These are phyloP conservation scores for Microtus richardsoni DNA, from an alignment of 2,113 vertebrate genomes.

Conservation along the genomic window DNA sequence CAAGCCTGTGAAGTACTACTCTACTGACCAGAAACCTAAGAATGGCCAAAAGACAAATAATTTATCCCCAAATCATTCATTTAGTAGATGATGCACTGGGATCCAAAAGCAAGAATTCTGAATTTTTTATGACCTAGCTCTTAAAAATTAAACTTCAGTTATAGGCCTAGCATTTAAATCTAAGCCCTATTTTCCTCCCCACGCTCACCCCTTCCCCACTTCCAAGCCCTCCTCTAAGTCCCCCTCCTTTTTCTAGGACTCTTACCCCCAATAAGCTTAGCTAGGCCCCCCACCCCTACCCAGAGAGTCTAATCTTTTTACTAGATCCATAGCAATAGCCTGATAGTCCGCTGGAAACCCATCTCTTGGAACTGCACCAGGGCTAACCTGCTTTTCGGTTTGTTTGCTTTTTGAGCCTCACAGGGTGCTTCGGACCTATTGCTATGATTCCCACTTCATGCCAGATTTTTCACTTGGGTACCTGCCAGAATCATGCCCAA, in stretches of 20 bases:
- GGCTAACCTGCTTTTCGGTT: not conserved
- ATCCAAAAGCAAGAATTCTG: not conserved
- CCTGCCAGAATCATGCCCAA: not conserved
- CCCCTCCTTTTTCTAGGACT: not conserved
- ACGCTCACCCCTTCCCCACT: not conserved
- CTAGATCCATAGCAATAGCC: not conserved
- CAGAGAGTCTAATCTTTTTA: not conserved
- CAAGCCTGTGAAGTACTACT: not conserved
- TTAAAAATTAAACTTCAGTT: not conserved
- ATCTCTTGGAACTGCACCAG: not conserved
- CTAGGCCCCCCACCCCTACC: not conserved
- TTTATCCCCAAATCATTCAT: not conserved
- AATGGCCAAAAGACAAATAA: not conserved
- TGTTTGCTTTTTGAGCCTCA: not conserved
- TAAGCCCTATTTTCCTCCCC: not conserved
- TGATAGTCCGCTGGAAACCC: not conserved
- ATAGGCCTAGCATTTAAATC: not conserved
- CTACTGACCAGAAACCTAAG: not conserved
- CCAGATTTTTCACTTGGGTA: not conserved
- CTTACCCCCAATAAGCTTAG: not conserved
- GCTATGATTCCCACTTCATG: not conserved
- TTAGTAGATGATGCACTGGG: not conserved
- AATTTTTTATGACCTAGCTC: not conserved
- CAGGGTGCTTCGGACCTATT: not conserved
- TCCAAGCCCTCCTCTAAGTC: not conserved